Base-by-base conservation (phyloP, 35 echinoderm and acorn worm genomes). In the Eucidaris tribuloides region DNA sequence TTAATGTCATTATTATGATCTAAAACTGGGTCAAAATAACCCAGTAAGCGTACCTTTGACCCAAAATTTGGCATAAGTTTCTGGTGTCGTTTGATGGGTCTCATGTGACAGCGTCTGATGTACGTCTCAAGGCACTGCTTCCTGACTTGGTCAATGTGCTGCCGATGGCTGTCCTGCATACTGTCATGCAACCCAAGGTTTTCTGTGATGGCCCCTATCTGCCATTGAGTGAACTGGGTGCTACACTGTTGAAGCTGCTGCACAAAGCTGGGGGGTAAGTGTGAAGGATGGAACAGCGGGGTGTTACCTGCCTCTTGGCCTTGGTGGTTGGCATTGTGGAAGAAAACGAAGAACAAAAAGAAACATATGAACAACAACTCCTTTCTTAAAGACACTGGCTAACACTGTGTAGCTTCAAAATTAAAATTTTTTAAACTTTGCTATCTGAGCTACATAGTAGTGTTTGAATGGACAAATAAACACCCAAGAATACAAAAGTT, bases 101-200 rank as follows among this genome's bases (percentile, higher is more conserved):
- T 38, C 42, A 91, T 41, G 22, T 45, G 54, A 85, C 68, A 92
- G 33, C 45, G 62, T 25, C 80, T 61, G 17, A 93, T 41, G 59
- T 79, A 93, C 29, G 36, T 39, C 38, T 88, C 37, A 3, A 64
- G 39, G 57, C 91, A 93, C 1, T 41, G 82, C 25, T 88, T 45
- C 74, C 85, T 88, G 20, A 88, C 70, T 35, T 84, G 19, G 24
- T 88, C 57, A n/a, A 88, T 59, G 57, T 79, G 58, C 42, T 84
- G 79, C 37, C 33, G 35, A 28, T 65, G 68, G 24, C 38, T 7
- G 4, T 50, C 42, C 7, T 43, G 40, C 70, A 55, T 79, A 17
- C 18, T 61, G 13, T 15, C 36, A 79, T 62, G 79, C 28, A 93
- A 50, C 38, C 41, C 9, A 13, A 93, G 44, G 54, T 93, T 93